Base-by-base conservation (phyloP, 2,113 vertebrate species). In the Bos javanicus region DNA sequence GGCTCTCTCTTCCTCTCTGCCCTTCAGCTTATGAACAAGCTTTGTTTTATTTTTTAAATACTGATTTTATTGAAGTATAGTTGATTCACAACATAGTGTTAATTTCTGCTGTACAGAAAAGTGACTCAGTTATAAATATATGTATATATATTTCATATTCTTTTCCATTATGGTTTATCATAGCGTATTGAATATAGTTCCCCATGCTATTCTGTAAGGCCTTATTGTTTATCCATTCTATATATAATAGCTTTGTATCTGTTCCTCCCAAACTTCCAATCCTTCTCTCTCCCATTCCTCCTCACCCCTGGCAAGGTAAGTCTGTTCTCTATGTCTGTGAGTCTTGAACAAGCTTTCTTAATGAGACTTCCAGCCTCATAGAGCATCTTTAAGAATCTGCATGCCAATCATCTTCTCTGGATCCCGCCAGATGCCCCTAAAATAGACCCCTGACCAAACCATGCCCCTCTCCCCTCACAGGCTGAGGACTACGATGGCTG, bases 371-470 rank as follows among this genome's bases (percentile, higher is more conserved):
- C 80, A 82, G 57, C 90, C 89, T 97, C 76, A 46, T 56, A 62
- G 14, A 60, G 36, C 57, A 0, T 97, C 97, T 59, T 91, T 36
- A 84, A 96, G 67, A 92, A 87, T 97, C 97, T 97, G 60, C 94
- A 95, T 17, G 39, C 87, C 96, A 92, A 80, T 97, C 78, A 5
- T 95, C 83, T 94, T 98, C 95, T 98, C 95, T 54, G 82, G 88
- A 95, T 98, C 98, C 92, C 90, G 54, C 96, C 96, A 97, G 97
- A 97, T 98, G 98, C 90, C 98, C 98, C 90, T 94, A 95, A 97
- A 98, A 98, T 94, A 98, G 97, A 98, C 96, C 95, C 78, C 97
- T 98, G 97, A 98, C 98, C 94, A 81, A 97, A 96, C 96, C 23
- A 76, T 1, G 11, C 39, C 39, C 36, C 12, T 76, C 71, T 76